Evolutionary conservation across 2,113 vertebrate genomes (phyloP), one percentile per base, ranked within the genome.

Genomic region (Cercocebus atys): DNA sequence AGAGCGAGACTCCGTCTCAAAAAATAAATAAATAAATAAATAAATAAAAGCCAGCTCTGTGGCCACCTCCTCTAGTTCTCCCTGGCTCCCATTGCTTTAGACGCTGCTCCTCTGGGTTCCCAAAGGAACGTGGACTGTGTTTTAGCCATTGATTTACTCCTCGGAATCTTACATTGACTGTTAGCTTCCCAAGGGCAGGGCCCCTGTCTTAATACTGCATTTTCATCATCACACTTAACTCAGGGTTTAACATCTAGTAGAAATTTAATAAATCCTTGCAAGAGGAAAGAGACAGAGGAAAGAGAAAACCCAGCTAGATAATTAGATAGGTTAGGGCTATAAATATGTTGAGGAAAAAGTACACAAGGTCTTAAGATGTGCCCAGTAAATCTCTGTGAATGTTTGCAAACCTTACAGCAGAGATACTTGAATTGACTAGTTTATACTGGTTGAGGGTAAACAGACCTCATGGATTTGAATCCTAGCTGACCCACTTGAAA

Each of bases 211-310:
- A 20, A 68, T 32, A 57, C 27, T 83, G 50, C 57, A 66, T 85
- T 72, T 94, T 80, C 75, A 76, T 25, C 18, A 25, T 50, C 64
- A 92, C 43, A n/a, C 59, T 87, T 81, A 86, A 92, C 45, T 93
- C 13, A 43, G 50, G 35, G 38, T 79, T 97, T 80, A 68, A 92
- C n/a, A 84, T 95, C 32, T 79, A 87, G 47, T 45, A 93, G 79
- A 83, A 80, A 97, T 92, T 52, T 90, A 85, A 87, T 72, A 81
- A 92, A 59, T 38, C 9, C 27, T 90, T 89, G 50, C 12, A 90
- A 87, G 50, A 83, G 35, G 52, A 95, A 94, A 68, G 45, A 32
- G 17, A 64, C 7, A 38, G 32, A 93, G 55, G 32, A 86, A 61
- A 90, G 30, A 80, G 30, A 20, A 27, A 68, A 90, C 47, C 12